Conservation (phyloP, 2,797 vertebrate genomes). For the Gymnopithys bicolor region DNA sequence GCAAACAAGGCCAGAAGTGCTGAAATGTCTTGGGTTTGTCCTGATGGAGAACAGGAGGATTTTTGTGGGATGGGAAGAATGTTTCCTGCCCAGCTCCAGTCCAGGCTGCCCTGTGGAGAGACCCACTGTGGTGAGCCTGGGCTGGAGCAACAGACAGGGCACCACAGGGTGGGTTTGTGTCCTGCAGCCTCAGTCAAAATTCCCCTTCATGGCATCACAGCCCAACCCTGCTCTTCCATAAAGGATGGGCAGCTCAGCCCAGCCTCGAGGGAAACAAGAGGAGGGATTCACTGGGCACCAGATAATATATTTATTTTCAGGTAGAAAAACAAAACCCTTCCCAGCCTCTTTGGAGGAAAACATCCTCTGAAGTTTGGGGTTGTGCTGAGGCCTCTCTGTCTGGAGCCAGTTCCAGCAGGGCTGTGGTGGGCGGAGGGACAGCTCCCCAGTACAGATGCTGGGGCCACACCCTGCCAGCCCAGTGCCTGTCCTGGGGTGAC, state of each 20-base stretch:
- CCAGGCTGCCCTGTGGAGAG: background rate
- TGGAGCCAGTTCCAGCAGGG: background rate
- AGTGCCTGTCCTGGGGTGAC: background rate
- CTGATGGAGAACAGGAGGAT: background rate
- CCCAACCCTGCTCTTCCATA: background rate
- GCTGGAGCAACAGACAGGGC: background rate
- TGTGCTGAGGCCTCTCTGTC: background rate
- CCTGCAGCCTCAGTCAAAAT: background rate
- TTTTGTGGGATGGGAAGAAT: background rate
- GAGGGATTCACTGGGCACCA: background rate
- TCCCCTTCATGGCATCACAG: background rate
- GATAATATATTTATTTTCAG: background rate
- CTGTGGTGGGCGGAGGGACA: background rate
- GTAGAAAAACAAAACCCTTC: background rate
- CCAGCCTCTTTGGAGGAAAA: background rate
- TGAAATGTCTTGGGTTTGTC: background rate
- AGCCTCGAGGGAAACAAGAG: background rate
- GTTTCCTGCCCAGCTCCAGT: background rate
- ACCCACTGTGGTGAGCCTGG: background rate
- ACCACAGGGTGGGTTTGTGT: background rate
- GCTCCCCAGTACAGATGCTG: background rate
- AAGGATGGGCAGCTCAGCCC: background rate
- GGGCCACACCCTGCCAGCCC: constrained; percentile 30
- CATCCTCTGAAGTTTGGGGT: background rate
- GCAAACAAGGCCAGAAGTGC: background rate